Evolutionary conservation across 1,140 invertebrate species (phyloP), one percentile per base, ranked within the genome.

Genomic region (Drosophila leontia): DNA sequence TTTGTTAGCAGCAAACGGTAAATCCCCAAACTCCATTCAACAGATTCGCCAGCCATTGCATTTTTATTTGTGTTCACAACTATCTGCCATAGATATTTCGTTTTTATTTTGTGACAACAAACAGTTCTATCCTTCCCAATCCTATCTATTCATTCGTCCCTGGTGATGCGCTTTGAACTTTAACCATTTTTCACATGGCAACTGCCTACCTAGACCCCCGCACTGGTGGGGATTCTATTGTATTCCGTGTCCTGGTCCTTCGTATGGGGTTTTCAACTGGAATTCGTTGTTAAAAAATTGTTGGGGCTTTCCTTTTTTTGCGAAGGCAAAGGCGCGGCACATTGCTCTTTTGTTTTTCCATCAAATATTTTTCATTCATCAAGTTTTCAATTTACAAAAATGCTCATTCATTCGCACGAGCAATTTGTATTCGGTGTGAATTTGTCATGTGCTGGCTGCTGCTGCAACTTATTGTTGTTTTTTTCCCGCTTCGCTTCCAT

Each of bases 311-410:
- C 7, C 26, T 13, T 7, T 29, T 51, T 53, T 37, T 37, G 32
- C 39, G 23, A 35, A 17, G 37, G 44, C 37, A 15, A 42, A 42
- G 35, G 41, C 44, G 53, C 47, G 64, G 72, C 64, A 83, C 69
- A 88, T 75, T 88, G 84, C 78, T 90, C 80, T 74, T 85, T 90
- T 90, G 86, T 90, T 90, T 90, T 90, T 80, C 85, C 86, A 85
- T 90, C 81, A 90, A 90, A 90, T 90, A 90, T 90, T 90, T 90
- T 90, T 91, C 85, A 90, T 90, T 90, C 85, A 90, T 90, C 85
- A 90, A 90, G 82, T 85, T 90, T 90, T 90, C 85, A 90, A 90
- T 90, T 90, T 90, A 86, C 75, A 90, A 90, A 90, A 91, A 91
- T 90, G 86, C 82, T 91, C 86, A 90, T 91, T 90, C 86, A 90